These are phyloP conservation scores for Crocallis elinguaria DNA, from an alignment of 2,888 invertebrate species.

Conservation along the genomic window DNA sequence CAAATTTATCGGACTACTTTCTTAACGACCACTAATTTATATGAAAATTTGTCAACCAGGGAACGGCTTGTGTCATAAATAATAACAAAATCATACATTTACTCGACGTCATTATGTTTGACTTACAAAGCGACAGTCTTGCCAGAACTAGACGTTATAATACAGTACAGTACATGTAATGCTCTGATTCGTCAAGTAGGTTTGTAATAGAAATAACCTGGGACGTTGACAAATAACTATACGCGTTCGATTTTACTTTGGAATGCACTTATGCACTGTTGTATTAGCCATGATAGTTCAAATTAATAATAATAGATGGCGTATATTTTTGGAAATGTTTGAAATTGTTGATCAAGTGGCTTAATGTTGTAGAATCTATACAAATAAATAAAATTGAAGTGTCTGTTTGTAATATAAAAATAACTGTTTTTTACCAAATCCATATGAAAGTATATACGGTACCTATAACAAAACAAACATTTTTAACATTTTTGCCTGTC, in stretches of 20 bases:
- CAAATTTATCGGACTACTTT: not conserved
- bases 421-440: no score
- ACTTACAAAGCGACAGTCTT: constrained; percentile 10
- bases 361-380: no score
- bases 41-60: not conserved
- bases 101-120: constrained; percentile 1
- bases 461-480: no score
- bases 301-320: not conserved
- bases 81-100: constrained; percentile 15
- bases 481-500: no score
- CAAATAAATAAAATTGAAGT: no score
- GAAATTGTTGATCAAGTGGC: no score
- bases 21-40: not conserved
- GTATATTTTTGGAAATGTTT: no score
- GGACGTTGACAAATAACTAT: constrained; percentile 59
- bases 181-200: constrained; percentile 53
- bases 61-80: constrained; percentile 1
- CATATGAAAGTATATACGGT: no score
- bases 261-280: constrained; percentile 33
- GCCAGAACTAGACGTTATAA: constrained; percentile 13
- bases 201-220: constrained; percentile 54
- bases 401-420: no score
- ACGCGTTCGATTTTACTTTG: constrained; percentile 48
- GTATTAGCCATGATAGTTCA: constrained; percentile 1
- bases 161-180: constrained; percentile 10